A percentile compares a stretch with the other conserved stretches of the same genome.
Evolutionary conservation across 2,113 vertebrate genomes (phyloP).

Genomic region (Thymallus thymallus): DNA sequence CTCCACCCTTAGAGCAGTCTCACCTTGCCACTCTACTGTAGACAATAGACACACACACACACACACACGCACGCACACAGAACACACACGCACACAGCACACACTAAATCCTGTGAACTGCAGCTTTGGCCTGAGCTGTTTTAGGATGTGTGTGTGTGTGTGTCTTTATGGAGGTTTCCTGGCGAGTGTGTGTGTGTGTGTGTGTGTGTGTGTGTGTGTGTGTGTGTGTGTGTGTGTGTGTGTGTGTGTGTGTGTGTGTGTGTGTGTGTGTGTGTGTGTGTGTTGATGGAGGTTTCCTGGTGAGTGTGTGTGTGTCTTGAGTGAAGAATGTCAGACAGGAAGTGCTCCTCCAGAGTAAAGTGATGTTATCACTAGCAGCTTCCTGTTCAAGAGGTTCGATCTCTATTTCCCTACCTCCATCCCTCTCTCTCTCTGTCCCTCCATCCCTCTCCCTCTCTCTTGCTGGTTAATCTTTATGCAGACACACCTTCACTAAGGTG

Average conservation of each 20-base stretch:
- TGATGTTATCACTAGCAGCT: conserved; percentile 70
- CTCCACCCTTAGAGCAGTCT: too few relatives aligned
- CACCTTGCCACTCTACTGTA: too few relatives aligned
- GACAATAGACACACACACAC: too few relatives aligned
- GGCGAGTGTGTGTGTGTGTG: too few relatives aligned
- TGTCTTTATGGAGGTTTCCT: too few relatives aligned
- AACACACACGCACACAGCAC: too few relatives aligned
- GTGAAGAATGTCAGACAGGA: conserved; percentile 75
- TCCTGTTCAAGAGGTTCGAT: conserved; percentile 54
- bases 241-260: too few relatives aligned
- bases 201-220: neutral
- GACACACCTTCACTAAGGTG: conserved; percentile 65
- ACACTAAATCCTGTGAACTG: neutral
- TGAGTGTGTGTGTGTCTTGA: conserved; percentile 66
- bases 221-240: conserved; percentile 41
- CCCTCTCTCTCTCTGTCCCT: too few relatives aligned
- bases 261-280: conserved; percentile 39
- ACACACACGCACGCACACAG: too few relatives aligned
- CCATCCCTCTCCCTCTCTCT: neutral
- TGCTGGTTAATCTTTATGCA: conserved; percentile 73
- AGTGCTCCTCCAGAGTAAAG: conserved; percentile 72
- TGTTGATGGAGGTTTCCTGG: conserved; percentile 74
- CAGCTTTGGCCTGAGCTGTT: neutral
- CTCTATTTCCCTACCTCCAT: too few relatives aligned
- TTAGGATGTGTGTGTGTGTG: neutral